Evolutionary conservation across 2,113 vertebrate species (phyloP), one percentile per base, ranked within the genome.

Genomic region (Myrmophylax atrothorax): DNA sequence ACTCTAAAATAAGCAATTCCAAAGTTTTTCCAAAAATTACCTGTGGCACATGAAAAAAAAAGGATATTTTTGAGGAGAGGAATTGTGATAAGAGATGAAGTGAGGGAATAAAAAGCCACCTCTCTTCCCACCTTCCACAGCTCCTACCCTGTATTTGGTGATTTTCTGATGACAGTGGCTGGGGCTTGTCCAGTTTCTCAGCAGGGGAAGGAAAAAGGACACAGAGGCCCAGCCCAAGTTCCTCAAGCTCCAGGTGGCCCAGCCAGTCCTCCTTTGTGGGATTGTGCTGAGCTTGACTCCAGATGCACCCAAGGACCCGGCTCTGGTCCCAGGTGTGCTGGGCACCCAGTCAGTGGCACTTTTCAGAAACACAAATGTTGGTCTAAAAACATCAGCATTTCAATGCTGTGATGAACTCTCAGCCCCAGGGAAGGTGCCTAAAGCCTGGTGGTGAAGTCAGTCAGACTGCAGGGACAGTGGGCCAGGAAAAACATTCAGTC

Each of bases 311-410:
- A 24, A 28, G 47, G 24, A 68, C 37, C 9, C 62, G 19, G 62
- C 37, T 17, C 68, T 0, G 0, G 31, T 2, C 12, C 1, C 0
- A 63, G 20, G 38, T 7, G 47, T 8, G 37, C 23, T 8, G 53
- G 50, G 55, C 49, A 60, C 52, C n/a, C 9, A 15, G 18, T 3
- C 1, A 4, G 47, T 2, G 0, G 50, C 19, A 25, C 52, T 38
- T 33, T 22, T 38, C 69, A 38, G 64, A 7, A 1, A 28, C 5
- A 26, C 26, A 60, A 55, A 24, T 4, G 1, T 1, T 13, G 19
- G 55, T 18, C 50, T 59, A 22, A 50, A 46, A 56, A n/a, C 26
- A 33, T 14, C 3, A 0, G 59, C 49, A 52, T 62, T 77, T 66
- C 40, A n/a, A 29, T 6, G 9, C 40, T 10, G 33, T 7, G 33